Conservation (phyloP, 2,113 vertebrate genomes). For the Gila orcuttii region DNA sequence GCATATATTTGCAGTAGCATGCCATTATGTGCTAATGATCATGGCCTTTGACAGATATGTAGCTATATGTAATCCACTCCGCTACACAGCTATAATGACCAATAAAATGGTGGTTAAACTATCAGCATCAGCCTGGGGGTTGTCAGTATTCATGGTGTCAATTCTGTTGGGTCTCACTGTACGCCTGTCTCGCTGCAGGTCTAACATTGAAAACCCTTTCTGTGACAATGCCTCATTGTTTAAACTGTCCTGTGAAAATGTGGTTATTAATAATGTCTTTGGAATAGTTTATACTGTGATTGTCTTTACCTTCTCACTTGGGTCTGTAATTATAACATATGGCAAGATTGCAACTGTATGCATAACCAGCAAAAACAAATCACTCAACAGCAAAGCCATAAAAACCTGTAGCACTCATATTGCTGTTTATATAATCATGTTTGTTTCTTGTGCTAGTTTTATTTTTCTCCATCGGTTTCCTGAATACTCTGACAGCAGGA, state of each 20-base stretch:
- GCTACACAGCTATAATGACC: slow-evolving; percentile 64
- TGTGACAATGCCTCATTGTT: slow-evolving; percentile 68
- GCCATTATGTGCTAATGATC: slow-evolving; percentile 64
- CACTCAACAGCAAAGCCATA: slow-evolving; percentile 54
- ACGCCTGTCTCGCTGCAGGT: slow-evolving; percentile 62
- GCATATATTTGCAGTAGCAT: slow-evolving; percentile 45
- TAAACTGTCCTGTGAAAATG: slow-evolving; percentile 62
- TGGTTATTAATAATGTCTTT: slow-evolving; percentile 65
- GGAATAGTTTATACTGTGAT: slow-evolving; percentile 53
- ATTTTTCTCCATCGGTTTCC: slow-evolving; percentile 62
- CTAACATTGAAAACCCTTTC: slow-evolving; percentile 55
- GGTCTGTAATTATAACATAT: slow-evolving; percentile 63
- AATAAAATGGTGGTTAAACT: slow-evolving; percentile 58
- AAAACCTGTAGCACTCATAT: slow-evolving; percentile 67
- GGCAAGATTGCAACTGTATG: slow-evolving; percentile 57
- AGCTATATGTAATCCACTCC: slow-evolving; percentile 66
- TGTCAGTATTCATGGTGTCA: background rate
- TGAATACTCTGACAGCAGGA: slow-evolving; percentile 45
- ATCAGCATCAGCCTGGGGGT: slow-evolving; percentile 55
- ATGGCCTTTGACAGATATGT: slow-evolving; percentile 73
- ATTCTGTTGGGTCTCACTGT: slow-evolving; percentile 56
- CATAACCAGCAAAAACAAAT: slow-evolving; percentile 47
- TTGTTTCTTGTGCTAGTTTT: slow-evolving; percentile 14
- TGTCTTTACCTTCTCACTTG: slow-evolving; percentile 54
- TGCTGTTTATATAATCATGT: slow-evolving; percentile 57